Evolutionary conservation across 2,113 vertebrate species (phyloP).

Genomic region (Vidua chalybeata): DNA sequence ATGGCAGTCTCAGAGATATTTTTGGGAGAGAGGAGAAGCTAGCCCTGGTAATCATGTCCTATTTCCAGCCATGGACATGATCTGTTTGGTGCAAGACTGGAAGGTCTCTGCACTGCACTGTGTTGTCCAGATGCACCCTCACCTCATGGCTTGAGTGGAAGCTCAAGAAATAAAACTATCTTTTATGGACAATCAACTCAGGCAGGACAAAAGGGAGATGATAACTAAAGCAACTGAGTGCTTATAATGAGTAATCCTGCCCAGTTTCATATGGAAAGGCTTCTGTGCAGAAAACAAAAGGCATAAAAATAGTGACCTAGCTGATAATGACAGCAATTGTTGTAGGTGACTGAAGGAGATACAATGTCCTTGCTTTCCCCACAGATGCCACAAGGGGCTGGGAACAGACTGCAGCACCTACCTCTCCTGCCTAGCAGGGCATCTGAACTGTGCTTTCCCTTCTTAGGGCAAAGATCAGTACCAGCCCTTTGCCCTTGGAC

Average conservation of each 20-base stretch:
- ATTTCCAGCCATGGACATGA: background rate
- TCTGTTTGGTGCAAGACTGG: background rate
- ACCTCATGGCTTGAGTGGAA: background rate
- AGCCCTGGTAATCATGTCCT: background rate
- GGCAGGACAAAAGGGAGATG: background rate
- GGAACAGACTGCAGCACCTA: background rate
- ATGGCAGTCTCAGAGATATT: background rate
- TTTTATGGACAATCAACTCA: background rate
- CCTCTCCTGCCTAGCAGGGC: background rate
- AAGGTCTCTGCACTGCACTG: background rate
- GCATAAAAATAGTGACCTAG: background rate
- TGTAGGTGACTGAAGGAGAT: background rate
- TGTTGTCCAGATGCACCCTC: background rate
- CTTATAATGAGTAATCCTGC: background rate
- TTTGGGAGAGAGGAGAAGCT: background rate
- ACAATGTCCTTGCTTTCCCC: background rate
- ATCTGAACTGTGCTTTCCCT: background rate
- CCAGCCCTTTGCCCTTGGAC: background rate
- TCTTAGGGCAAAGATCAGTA: background rate
- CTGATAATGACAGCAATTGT: background rate
- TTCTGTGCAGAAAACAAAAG: background rate
- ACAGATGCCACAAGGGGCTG: background rate
- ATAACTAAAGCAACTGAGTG: background rate
- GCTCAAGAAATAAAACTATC: background rate
- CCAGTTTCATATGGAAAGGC: background rate